These are phyloP conservation scores for Leucosticte australis DNA, from an alignment of 2,113 vertebrate genomes.

Conservation along the genomic window DNA sequence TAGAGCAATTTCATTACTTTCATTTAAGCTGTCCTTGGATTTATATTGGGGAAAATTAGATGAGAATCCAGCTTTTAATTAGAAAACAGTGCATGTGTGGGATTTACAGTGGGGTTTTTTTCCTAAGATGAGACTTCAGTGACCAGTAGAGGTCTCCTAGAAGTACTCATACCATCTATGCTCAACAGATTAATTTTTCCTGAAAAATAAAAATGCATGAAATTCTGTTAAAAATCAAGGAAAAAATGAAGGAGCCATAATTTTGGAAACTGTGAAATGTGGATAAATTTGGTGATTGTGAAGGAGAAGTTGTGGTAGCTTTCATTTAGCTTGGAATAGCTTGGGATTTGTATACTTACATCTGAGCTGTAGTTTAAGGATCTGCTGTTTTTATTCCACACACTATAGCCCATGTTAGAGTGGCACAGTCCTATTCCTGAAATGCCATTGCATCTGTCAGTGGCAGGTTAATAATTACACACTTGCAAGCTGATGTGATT, in stretches of 20 bases:
- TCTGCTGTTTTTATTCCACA: neutral
- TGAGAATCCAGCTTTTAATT: neutral
- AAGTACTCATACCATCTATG: neutral
- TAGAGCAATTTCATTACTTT: neutral
- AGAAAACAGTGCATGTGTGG: neutral
- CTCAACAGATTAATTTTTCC: neutral
- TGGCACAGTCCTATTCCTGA: neutral
- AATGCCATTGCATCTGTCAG: neutral
- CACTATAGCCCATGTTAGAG: rapidly evolving
- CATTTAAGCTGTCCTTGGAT: neutral
- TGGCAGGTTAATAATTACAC: neutral
- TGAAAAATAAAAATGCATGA: neutral
- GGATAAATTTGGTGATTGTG: neutral
- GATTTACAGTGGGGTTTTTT: rapidly evolving
- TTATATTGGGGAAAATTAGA: neutral
- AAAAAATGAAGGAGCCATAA: neutral
- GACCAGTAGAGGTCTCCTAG: neutral
- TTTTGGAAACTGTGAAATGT: neutral
- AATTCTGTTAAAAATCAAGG: neutral
- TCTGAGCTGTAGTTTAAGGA: neutral
- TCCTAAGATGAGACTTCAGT: neutral
- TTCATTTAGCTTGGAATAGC: neutral
- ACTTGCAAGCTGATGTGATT: neutral
- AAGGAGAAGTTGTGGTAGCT: neutral
- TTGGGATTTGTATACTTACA: neutral